Conservation (phyloP, 2,797 vertebrate species). For the Platalea minor region DNA sequence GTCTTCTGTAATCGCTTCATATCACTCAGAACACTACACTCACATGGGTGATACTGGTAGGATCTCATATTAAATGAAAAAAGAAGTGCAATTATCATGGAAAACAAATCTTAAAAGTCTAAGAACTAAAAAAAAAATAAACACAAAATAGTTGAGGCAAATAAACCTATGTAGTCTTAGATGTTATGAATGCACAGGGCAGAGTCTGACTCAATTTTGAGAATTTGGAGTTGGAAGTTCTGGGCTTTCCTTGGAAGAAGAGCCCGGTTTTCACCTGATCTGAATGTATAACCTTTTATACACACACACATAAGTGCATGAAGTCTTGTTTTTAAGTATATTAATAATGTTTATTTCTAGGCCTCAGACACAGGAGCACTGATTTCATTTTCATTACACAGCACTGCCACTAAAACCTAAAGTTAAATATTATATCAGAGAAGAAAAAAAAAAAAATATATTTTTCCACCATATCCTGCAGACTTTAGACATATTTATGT, state of each 20-base stretch:
- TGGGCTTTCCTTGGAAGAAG: background rate
- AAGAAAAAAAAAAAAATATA: background rate
- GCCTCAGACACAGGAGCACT: background rate
- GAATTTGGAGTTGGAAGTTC: background rate
- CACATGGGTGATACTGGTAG: background rate
- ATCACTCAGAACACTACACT: background rate
- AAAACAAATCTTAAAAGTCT: background rate
- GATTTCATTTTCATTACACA: background rate
- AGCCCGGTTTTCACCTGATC: background rate
- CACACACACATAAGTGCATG: accelerated
- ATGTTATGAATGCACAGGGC: background rate
- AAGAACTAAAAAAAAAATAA: background rate
- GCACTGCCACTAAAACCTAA: background rate
- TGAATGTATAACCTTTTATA: background rate
- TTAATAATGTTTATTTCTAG: background rate
- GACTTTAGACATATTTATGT: background rate
- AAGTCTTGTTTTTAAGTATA: background rate
- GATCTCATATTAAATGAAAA: accelerated
- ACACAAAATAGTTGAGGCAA: background rate
- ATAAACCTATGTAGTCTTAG: background rate
- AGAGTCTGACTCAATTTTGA: background rate
- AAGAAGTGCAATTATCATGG: background rate
- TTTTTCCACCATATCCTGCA: background rate
- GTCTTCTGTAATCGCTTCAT: accelerated
- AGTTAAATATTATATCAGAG: background rate